Conservation (phyloP, 2,113 vertebrate genomes). For the Rutilus rutilus region DNA sequence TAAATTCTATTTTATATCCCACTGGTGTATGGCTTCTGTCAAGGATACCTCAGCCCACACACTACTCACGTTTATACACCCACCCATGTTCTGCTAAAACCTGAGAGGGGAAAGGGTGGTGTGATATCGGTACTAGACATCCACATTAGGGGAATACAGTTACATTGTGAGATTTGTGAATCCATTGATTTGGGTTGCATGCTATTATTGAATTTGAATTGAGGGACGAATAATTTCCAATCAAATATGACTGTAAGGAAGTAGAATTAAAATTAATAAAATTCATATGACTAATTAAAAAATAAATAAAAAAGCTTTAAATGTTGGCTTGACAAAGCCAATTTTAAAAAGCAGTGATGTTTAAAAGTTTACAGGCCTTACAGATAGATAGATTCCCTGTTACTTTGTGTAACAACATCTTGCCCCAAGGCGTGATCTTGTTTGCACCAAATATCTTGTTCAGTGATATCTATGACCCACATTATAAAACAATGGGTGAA, state of each 20-base stretch:
- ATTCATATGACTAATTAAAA: neutral
- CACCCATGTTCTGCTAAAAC: neutral
- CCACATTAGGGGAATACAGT: neutral
- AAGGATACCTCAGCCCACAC: slow-evolving; percentile 47
- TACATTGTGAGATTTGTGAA: neutral
- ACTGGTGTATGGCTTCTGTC: slow-evolving; percentile 55
- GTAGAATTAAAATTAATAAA: neutral
- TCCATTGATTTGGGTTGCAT: neutral
- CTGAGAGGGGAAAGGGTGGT: neutral
- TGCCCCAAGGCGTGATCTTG: neutral
- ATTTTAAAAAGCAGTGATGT: neutral
- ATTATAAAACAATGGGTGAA: slow-evolving; percentile 14
- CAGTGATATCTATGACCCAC: slow-evolving; percentile 14
- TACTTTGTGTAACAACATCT: neutral
- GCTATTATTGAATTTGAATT: neutral
- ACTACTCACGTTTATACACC: slow-evolving; percentile 27
- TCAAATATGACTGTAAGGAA: neutral
- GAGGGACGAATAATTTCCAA: neutral
- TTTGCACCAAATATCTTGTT: neutral
- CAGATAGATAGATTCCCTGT: neutral
- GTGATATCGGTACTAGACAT: neutral
- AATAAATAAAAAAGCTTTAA: neutral
- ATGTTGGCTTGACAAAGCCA: neutral
- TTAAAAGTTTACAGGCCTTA: neutral
- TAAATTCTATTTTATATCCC: slow-evolving; percentile 59